Conservation (phyloP, 2,888 invertebrate species). For the Noctua comes region DNA sequence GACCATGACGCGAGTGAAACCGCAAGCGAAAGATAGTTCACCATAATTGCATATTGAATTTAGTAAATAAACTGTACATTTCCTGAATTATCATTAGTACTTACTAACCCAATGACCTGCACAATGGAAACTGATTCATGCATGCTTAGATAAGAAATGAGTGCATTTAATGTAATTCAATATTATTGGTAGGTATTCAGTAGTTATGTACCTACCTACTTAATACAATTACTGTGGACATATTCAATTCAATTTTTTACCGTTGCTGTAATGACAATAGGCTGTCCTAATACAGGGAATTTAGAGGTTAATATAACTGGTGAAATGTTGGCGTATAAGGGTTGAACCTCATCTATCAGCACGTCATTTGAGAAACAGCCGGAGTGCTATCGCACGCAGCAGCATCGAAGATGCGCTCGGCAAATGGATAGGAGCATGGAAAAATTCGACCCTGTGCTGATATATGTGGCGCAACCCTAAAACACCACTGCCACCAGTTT, state of each 20-base stretch:
- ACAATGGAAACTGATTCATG: conserved; percentile 22
- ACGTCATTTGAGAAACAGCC: neutral
- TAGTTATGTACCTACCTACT: neutral
- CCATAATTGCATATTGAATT: neutral
- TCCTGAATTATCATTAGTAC: neutral
- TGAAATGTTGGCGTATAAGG: neutral
- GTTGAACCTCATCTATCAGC: neutral
- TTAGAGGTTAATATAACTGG: neutral
- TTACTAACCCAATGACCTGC: neutral
- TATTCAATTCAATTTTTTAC: neutral
- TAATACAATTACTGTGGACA: neutral
- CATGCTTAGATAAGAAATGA: neutral
- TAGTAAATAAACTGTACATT: neutral
- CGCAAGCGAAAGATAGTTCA: neutral
- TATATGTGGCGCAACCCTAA: too few relatives aligned
- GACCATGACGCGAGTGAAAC: too few relatives aligned
- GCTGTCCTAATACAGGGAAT: neutral
- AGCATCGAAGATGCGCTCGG: too few relatives aligned
- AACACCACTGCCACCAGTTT: too few relatives aligned
- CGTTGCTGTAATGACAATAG: neutral
- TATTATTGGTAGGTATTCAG: neutral
- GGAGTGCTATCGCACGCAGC: too few relatives aligned
- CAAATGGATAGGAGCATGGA: too few relatives aligned
- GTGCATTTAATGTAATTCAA: neutral
- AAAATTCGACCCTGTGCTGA: too few relatives aligned